Base-by-base conservation (phyloP, 1,140 invertebrate species). In the Drosophila malerkotliana region DNA sequence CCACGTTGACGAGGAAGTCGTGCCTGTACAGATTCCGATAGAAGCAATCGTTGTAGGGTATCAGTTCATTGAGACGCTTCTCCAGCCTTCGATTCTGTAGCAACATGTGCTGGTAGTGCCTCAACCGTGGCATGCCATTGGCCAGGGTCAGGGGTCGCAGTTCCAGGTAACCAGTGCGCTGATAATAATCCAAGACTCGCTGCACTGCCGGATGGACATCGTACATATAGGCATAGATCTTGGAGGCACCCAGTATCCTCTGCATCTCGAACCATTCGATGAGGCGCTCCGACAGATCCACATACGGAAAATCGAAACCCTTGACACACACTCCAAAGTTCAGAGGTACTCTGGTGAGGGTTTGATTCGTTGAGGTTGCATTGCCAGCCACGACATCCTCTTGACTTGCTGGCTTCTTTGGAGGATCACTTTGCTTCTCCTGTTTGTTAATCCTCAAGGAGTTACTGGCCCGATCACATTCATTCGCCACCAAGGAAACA, bases 291-390 rank as follows among this genome's bases (percentile, higher is more conserved):
- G 96, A 97, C 0, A 98, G 90, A 88, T 99, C 97, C 78, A 97
- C 95, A 87, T 97, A 95, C 0, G 97, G 93, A 79, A 98, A 98
- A 90, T 98, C 97, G 4, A 99, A 92, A 0, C 94, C 98, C 93
- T 98, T 99, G 4, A 99, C 96, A 91, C 98, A 99, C 0, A 99
- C 97, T 1, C 97, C 98, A 91, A 99, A 98, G 9, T 95, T 94
- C 56, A 96, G 94, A 77, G 95, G 94, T 10, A 18, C 44, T 10
- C 5, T 2, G 2, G 41, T 21, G 41, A 2, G 9, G 92, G 92
- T n/a, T 90, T 94, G 76, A 93, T 12, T 15, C 14, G 5, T 8
- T 0, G 18, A 12, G 5, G 61, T 45, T 0, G 10, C 3, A 21
- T 49, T 34, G 1, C 51, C 15, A 4, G 5, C 6, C 5, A 7